These are phyloP conservation scores for Pristionchus mayeri DNA, from an alignment of 2,888 invertebrate species.

Conservation along the genomic window DNA sequence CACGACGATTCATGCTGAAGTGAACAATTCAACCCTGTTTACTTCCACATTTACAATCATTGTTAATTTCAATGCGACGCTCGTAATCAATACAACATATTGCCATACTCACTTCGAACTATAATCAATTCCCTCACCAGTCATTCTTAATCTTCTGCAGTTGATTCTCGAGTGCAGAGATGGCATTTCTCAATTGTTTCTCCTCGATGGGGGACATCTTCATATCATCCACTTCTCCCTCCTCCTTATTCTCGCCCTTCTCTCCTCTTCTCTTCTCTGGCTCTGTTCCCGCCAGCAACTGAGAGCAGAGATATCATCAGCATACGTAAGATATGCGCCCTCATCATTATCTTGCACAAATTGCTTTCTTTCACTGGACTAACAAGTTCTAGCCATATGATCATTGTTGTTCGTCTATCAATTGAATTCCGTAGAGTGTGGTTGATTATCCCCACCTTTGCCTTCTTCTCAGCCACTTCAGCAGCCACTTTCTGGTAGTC, in stretches of 20 bases:
- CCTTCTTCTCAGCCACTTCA: background rate
- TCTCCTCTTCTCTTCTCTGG: background rate
- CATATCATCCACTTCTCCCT: background rate
- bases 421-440: no score
- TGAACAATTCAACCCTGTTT: background rate
- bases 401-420: no score
- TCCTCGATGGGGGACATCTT: background rate
- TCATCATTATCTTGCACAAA: no score
- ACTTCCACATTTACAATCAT: background rate
- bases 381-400: no score
- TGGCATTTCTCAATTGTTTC: background rate
- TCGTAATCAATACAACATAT: background rate
- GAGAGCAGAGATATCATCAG: background rate
- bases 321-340: no score
- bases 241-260: background rate
- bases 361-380: no score
- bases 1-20: constrained; percentile 30
- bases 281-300: background rate
- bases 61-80: background rate
- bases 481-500: constrained; percentile 21
- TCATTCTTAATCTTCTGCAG: constrained; percentile 7
- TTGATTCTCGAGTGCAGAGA: background rate
- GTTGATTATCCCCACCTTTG: constrained; percentile 22
- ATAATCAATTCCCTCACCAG: background rate
- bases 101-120: background rate